Evolutionary conservation across 1,140 invertebrate genomes (phyloP).

Genomic region (Teleogryllus occipitalis): DNA sequence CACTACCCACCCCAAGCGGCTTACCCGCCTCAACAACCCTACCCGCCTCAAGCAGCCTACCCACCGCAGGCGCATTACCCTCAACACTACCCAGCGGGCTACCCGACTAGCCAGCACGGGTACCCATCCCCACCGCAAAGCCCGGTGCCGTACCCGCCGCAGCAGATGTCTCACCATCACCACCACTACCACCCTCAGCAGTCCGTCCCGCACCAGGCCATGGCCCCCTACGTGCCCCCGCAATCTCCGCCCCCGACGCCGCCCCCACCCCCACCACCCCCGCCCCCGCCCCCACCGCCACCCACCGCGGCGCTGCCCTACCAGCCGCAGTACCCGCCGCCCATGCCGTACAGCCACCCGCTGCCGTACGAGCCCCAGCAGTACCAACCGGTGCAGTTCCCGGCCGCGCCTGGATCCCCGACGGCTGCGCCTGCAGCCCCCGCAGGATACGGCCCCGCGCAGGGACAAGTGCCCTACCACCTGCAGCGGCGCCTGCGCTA

Average conservation of each 20-base stretch:
- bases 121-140: neutral
- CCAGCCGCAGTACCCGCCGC: neutral
- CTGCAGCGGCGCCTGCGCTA: conserved; percentile 8
- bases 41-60: neutral
- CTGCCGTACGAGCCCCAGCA: conserved; percentile 12
- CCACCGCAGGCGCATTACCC: neutral
- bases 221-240: neutral
- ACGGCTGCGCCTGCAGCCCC: too few relatives aligned
- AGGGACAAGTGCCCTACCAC: neutral
- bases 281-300: neutral
- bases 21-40: conserved; percentile 3
- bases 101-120: neutral
- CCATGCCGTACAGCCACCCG: conserved; percentile 6
- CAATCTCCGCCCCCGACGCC: neutral
- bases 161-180: neutral
- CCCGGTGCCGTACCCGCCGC: neutral
- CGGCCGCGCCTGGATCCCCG: too few relatives aligned
- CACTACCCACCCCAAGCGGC: neutral
- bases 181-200: conserved; percentile 1
- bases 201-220: neutral
- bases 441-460: neutral
- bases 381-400: neutral
- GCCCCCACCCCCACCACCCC: neutral
- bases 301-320: neutral
- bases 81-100: neutral